Conservation (phyloP, 2,888 invertebrate genomes). For the Tachystola acroxantha region DNA sequence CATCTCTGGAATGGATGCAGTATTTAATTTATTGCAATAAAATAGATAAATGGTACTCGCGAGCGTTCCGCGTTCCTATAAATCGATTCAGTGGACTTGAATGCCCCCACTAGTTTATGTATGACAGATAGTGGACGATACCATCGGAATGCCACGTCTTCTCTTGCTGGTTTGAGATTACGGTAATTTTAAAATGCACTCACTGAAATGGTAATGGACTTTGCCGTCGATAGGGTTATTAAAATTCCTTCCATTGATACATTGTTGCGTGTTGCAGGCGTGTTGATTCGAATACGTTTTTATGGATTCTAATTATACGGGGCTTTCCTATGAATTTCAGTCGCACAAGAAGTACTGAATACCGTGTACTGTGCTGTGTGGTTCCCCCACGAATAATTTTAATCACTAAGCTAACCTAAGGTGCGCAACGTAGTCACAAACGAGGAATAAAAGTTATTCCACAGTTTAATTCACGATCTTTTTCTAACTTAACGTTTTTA, state of each 20-base stretch:
- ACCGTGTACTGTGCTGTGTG: too few species aligned
- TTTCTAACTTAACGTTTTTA: too few species aligned
- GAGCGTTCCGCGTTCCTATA: slow-evolving; percentile 67
- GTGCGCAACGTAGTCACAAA: too few species aligned
- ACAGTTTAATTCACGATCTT: too few species aligned
- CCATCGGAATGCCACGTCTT: slow-evolving; percentile 35
- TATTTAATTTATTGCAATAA: slow-evolving; percentile 74
- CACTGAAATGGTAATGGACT: slow-evolving; percentile 33
- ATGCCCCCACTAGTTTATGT: slow-evolving; percentile 34
- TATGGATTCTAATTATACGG: neutral
- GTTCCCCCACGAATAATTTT: too few species aligned
- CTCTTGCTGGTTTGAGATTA: slow-evolving; percentile 36
- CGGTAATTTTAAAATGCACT: slow-evolving; percentile 27
- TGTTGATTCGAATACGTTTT: neutral
- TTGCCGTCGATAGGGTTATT: slow-evolving; percentile 5
- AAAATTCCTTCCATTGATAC: neutral
- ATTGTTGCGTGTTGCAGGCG: neutral
- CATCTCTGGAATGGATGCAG: slow-evolving; percentile 60
- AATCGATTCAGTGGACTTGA: slow-evolving; percentile 31
- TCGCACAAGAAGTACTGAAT: too few species aligned
- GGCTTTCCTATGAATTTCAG: neutral
- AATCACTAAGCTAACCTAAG: too few species aligned
- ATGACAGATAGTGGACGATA: slow-evolving; percentile 50
- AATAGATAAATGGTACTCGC: slow-evolving; percentile 64
- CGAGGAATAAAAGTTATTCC: too few species aligned